A percentile compares a stretch with the other conserved stretches of the same genome.
Conservation (phyloP, 2,797 vertebrate species). For the Tarsius wallacei region DNA sequence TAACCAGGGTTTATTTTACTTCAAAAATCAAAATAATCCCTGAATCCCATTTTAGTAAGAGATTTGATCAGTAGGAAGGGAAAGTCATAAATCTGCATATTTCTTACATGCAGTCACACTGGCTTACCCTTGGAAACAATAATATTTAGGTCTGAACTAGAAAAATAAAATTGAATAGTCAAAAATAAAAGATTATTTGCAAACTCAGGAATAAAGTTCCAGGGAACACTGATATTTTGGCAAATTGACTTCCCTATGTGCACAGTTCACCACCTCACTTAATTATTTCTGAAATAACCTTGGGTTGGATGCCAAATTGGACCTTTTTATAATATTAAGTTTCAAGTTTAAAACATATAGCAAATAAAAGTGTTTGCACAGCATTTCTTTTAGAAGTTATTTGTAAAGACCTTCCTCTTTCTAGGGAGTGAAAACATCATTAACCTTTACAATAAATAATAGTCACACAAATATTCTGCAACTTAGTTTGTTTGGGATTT, state of each 20-base stretch:
- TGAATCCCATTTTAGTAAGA: constrained; percentile 81
- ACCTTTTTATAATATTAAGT: constrained; percentile 60
- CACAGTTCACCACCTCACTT: constrained; percentile 64
- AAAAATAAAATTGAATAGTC: constrained; percentile 9
- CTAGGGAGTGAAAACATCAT: not conserved
- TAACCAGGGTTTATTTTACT: constrained; percentile 81
- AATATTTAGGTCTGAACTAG: constrained; percentile 45
- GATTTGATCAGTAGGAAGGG: constrained; percentile 81
- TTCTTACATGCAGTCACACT: not conserved
- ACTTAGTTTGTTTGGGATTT: not conserved
- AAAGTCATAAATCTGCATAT: constrained; percentile 75
- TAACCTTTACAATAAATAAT: constrained; percentile 40
- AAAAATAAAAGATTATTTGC: constrained; percentile 57
- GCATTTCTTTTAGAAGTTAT: constrained; percentile 35
- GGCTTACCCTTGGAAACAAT: constrained; percentile 37
- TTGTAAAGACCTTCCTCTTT: not conserved
- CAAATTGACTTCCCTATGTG: not conserved
- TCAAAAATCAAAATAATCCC: constrained; percentile 85
- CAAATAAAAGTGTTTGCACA: not conserved
- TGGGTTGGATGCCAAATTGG: constrained; percentile 6
- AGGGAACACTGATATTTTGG: not conserved
- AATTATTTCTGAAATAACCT: constrained; percentile 68
- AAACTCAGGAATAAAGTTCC: not conserved
- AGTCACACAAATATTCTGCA: not conserved
- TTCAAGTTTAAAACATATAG: constrained; percentile 60